phyloP scores from a whole-genome alignment of 2,113 vertebrate genomes.

The Ibidorhyncha struthersii region DNA sequence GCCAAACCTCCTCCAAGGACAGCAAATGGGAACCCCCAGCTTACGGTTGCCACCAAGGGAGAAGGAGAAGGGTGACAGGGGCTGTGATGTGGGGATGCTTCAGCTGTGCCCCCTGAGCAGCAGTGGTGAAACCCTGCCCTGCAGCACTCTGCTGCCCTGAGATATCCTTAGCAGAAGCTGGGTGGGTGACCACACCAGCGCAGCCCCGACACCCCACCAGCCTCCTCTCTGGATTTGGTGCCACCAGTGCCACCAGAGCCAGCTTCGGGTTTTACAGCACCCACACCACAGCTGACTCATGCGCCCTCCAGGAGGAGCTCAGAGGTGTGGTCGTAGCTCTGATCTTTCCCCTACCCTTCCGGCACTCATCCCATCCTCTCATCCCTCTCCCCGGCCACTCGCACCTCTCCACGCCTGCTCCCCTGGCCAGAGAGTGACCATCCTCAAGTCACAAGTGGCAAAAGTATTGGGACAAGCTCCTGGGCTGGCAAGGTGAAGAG shows the following conservation, averaged over 20 bases:
- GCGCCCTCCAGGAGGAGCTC: not conserved
- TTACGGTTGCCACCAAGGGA: not conserved
- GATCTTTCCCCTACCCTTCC: not conserved
- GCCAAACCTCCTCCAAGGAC: not conserved
- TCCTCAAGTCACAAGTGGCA: not conserved
- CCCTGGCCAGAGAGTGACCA: not conserved
- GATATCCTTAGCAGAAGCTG: not conserved
- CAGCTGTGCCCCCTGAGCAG: not conserved
- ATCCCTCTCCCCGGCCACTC: not conserved
- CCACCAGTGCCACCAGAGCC: not conserved
- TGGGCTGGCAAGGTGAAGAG: not conserved
- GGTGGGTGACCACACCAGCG: not conserved
- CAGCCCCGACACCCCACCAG: not conserved
- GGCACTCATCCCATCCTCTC: not conserved
- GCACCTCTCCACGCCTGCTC: not conserved
- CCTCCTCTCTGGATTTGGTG: not conserved
- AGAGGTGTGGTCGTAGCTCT: not conserved
- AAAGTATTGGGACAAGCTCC: not conserved
- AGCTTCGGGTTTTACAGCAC: not conserved
- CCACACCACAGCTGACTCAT: not conserved
- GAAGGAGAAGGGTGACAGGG: not conserved
- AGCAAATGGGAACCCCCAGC: not conserved
- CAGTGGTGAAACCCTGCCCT: not conserved
- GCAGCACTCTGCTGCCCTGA: not conserved
- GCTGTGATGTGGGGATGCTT: not conserved